phyloP scores from a whole-genome alignment of 2,888 invertebrate species.

The Dermolepida albohirtum region DNA sequence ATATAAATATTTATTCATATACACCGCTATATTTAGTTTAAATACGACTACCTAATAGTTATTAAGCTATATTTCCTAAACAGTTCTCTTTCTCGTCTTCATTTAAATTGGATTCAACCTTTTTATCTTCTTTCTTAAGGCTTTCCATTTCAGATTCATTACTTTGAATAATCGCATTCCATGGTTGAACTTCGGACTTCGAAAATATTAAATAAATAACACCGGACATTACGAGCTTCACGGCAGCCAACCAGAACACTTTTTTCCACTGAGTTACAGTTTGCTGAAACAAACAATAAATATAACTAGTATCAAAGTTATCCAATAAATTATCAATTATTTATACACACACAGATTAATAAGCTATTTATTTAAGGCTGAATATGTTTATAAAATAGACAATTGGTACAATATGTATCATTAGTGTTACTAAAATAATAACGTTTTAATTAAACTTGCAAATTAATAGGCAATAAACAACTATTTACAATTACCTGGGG shows the following conservation, averaged over 20 bases:
- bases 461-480: too few relatives aligned
- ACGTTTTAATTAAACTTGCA: too few relatives aligned
- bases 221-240: constrained; percentile 68
- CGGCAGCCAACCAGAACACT: constrained; percentile 70
- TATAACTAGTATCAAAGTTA: too few relatives aligned
- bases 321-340: constrained; percentile 3
- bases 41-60: too few relatives aligned
- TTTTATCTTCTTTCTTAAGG: constrained; percentile 48
- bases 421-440: too few relatives aligned
- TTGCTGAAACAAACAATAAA: constrained; percentile 66
- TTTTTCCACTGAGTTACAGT: constrained; percentile 72
- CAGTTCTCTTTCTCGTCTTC: constrained; percentile 6
- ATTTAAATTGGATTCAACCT: constrained; percentile 17
- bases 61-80: neutral
- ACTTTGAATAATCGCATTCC: constrained; percentile 66
- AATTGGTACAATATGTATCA: too few relatives aligned
- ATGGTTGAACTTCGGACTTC: constrained; percentile 70
- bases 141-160: constrained; percentile 48
- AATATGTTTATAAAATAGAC: too few relatives aligned
- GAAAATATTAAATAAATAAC: constrained; percentile 68
- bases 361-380: too few relatives aligned
- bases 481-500: too few relatives aligned
- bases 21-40: too few relatives aligned
- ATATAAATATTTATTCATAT: too few relatives aligned
- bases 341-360: neutral